Conservation (phyloP, 2,113 vertebrate genomes). For the Clupea harengus region DNA sequence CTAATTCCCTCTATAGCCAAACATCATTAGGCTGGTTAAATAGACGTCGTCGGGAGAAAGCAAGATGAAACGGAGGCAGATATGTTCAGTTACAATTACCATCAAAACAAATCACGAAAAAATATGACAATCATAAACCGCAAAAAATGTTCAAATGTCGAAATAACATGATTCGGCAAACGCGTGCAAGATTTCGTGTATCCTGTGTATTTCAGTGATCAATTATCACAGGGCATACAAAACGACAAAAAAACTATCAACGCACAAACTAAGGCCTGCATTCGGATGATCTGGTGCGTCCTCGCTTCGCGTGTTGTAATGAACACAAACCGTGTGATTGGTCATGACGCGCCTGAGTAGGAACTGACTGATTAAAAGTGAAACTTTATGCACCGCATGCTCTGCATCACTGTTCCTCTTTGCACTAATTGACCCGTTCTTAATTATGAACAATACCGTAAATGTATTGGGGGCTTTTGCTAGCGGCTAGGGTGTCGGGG, state of each 20-base stretch:
- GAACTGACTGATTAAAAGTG: constrained; percentile 49
- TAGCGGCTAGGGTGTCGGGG: constrained; percentile 61
- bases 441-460: constrained; percentile 66
- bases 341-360: constrained; percentile 40
- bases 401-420: constrained; percentile 57
- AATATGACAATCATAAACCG: too few relatives aligned
- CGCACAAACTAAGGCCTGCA: not conserved
- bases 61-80: not conserved
- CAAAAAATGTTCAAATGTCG: too few relatives aligned
- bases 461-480: constrained; percentile 63
- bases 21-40: too few relatives aligned
- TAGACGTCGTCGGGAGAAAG: not conserved
- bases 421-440: constrained; percentile 65
- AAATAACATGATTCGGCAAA: not conserved
- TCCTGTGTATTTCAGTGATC: not conserved
- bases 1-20: too few relatives aligned
- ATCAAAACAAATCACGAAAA: too few relatives aligned
- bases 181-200: not conserved
- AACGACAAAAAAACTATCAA: not conserved
- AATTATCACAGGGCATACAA: not conserved
- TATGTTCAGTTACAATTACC: too few relatives aligned
- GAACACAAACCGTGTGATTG: constrained; percentile 35
- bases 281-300: not conserved
- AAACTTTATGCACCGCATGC: constrained; percentile 48
- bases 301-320: constrained; percentile 34